A percentile compares a stretch with the other conserved stretches of the same genome.
phyloP scores from a whole-genome alignment of 2,888 invertebrate species.

The Pegoplata infirma region DNA sequence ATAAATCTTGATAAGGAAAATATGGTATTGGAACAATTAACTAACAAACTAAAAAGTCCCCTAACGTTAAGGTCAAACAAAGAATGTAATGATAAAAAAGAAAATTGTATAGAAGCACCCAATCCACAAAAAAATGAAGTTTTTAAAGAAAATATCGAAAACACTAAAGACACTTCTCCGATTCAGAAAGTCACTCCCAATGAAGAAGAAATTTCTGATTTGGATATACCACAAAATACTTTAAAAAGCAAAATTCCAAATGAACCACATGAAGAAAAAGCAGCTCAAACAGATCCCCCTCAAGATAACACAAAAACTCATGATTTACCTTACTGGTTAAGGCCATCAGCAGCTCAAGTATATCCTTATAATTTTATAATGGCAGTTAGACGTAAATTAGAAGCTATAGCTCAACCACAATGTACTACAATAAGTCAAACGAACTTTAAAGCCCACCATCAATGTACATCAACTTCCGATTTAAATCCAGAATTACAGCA shows the following conservation, averaged over 20 bases:
- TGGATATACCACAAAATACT: constrained; percentile 16
- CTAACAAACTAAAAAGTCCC: constrained; percentile 37
- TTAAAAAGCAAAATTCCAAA: background rate
- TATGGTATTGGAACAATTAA: constrained; percentile 63
- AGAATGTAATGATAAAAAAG: background rate
- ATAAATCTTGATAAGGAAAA: constrained; percentile 68
- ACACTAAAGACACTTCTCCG: background rate
- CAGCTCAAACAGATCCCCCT: background rate
- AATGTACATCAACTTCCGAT: constrained; percentile 43
- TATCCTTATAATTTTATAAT: constrained; percentile 82
- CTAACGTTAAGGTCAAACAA: background rate
- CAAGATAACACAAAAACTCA: background rate
- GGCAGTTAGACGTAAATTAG: constrained; percentile 81
- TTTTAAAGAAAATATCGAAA: background rate
- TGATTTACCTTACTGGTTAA: constrained; percentile 75
- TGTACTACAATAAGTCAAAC: constrained; percentile 3
- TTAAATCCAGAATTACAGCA: background rate
- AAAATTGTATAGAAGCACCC: background rate
- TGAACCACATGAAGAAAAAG: background rate
- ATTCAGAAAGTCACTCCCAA: background rate
- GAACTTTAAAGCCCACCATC: constrained; percentile 8
- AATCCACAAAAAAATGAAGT: background rate
- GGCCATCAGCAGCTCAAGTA: constrained; percentile 76
- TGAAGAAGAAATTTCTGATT: background rate
- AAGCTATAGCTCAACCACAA: constrained; percentile 69